phyloP scores from a whole-genome alignment of 2,888 invertebrate species.

The Luffia ferchaultella region DNA sequence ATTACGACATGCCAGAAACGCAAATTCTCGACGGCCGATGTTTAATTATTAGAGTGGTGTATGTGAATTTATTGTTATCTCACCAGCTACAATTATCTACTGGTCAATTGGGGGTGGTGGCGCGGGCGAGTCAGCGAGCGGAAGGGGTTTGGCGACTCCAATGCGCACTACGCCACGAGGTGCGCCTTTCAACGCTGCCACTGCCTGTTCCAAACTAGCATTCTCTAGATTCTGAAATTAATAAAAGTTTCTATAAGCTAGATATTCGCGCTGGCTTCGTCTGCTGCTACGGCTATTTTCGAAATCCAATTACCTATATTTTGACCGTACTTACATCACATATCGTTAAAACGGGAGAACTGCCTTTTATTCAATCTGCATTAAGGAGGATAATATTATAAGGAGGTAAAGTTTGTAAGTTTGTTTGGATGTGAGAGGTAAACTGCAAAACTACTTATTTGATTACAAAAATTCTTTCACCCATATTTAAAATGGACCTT shows the following conservation, averaged over 20 bases:
- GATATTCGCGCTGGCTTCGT: neutral
- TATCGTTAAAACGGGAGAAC: too few relatives aligned
- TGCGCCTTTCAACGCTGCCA: constrained; percentile 96
- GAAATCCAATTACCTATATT: neutral
- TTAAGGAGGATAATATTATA: too few relatives aligned
- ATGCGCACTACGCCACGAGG: constrained; percentile 93
- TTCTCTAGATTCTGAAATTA: constrained; percentile 80
- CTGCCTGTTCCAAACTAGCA: constrained; percentile 95
- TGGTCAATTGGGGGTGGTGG: constrained; percentile 23
- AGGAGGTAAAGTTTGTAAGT: too few relatives aligned
- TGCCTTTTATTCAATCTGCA: too few relatives aligned
- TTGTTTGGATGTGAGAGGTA: too few relatives aligned
- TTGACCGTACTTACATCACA: neutral
- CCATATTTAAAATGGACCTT: too few relatives aligned
- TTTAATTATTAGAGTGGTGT: too few relatives aligned
- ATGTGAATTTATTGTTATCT: too few relatives aligned
- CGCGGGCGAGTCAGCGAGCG: constrained; percentile 70
- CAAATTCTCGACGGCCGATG: too few relatives aligned
- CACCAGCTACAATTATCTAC: neutral
- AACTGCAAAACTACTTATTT: too few relatives aligned
- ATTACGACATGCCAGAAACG: too few relatives aligned
- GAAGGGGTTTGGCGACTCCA: constrained; percentile 94
- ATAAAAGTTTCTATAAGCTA: neutral
- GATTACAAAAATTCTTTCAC: too few relatives aligned
- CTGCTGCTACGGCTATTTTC: neutral